Evolutionary conservation across 1,140 invertebrate species (phyloP), one percentile per base, ranked within the genome.

Genomic region (Lethocerus indicus): DNA sequence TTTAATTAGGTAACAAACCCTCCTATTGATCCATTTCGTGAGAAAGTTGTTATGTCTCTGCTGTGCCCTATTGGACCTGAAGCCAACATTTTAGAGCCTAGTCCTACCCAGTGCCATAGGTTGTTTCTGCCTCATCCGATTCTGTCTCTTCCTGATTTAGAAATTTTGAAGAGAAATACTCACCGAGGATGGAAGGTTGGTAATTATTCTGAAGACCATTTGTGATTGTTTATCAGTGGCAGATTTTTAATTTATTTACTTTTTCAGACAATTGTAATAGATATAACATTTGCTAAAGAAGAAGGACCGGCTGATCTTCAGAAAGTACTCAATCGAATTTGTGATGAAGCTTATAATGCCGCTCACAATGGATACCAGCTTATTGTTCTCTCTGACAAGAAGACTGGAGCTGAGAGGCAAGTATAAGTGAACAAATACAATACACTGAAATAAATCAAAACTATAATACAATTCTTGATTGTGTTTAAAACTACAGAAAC

Each of bases 11-110:
- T 98, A 39, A 99, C 95, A 53, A 98, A 99, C 71, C 95, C 95
- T n/a, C 94, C 95, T 3, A 98, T 99, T 56, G 95, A 99, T 75
- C 95, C 95, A 32, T 97, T 99, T 73, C 80, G 95, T 58, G 95
- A 99, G 67, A 91, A 89, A 64, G 88, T 98, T 54, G 93, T 98
- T 43, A 99, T 99, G 93, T 96, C 93, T 0, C 68, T 99, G 61
- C 78, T 89, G 51, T 87, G 85, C 59, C 86, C 86, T 0, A 81
- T 90, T 58, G 87, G 86, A 1, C 94, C 95, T 0, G 91, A 94
- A 61, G 81, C 81, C 0, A 98, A 99, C 67, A 86, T 98, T 49
- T 69, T 99, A 49, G 78, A 94, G 58, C 91, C 95, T 3, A 82
- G 78, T 59, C 74, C 83, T 0, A 68, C 83, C 54, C 92, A 97